These are phyloP conservation scores for Peribatodes rhomboidaria DNA, from an alignment of 2,888 invertebrate species.

Conservation along the genomic window DNA sequence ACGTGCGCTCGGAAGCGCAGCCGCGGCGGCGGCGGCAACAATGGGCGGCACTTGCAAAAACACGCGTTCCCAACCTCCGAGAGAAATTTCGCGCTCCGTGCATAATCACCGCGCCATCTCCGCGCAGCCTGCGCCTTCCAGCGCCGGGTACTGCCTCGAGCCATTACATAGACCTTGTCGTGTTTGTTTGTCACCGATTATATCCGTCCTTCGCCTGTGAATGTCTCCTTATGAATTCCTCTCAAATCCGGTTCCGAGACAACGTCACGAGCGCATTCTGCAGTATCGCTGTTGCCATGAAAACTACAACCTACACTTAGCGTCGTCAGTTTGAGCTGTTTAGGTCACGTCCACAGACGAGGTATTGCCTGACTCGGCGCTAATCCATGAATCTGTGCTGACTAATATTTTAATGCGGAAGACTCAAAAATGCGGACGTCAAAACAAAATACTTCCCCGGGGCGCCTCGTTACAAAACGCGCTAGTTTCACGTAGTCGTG, in stretches of 20 bases:
- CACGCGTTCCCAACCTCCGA: conserved; percentile 55
- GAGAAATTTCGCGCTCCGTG: conserved; percentile 44
- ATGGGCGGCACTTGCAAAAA: conserved; percentile 53
- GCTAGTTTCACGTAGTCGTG: conserved; percentile 8
- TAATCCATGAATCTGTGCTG: conserved; percentile 19
- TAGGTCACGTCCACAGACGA: background rate
- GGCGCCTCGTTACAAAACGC: conserved; percentile 7
- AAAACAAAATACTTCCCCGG: conserved; percentile 2
- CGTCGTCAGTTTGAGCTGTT: background rate
- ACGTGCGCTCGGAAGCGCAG: conserved; percentile 42
- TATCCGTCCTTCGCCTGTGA: conserved; percentile 30
- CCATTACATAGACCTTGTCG: background rate
- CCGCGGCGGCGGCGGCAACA: conserved; percentile 25
- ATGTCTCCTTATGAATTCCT: conserved; percentile 24
- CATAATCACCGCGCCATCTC: conserved; percentile 13
- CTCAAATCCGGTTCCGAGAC: conserved; percentile 12
- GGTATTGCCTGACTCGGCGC: background rate
- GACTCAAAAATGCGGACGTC: conserved; percentile 25
- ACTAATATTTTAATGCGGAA: conserved; percentile 36
- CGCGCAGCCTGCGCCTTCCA: conserved; percentile 9
- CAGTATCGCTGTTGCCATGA: background rate
- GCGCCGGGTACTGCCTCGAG: background rate
- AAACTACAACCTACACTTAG: too few relatives aligned
- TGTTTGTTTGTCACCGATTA: conserved; percentile 21
- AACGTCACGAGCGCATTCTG: background rate